Conservation (phyloP, 2,797 vertebrate genomes). For the Astyanax mexicanus region DNA sequence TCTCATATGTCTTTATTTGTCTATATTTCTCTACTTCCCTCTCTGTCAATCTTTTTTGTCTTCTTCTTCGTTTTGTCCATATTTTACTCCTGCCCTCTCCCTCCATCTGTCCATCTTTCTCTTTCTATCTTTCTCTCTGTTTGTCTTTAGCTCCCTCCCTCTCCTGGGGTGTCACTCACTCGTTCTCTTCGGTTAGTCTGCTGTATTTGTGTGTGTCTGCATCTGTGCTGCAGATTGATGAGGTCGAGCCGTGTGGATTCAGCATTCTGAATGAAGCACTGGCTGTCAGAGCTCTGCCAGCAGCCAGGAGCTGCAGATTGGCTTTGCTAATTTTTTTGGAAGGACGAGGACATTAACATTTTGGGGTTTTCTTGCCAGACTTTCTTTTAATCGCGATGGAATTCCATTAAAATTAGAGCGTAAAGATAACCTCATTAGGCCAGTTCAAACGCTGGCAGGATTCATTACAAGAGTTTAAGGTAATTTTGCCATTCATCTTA, state of each 20-base stretch:
- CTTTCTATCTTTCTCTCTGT: background rate
- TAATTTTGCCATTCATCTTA: constrained; percentile 16
- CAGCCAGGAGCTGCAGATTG: constrained; percentile 3
- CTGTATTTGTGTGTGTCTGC: constrained; percentile 24
- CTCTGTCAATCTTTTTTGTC: too few relatives aligned
- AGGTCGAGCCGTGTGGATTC: constrained; percentile 28
- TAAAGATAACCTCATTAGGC: constrained; percentile 35
- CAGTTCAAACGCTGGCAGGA: background rate
- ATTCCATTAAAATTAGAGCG: constrained; percentile 36
- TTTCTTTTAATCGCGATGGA: constrained; percentile 40
- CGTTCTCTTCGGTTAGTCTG: constrained; percentile 15
- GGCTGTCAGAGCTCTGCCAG: constrained; percentile 14
- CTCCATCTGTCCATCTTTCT: too few relatives aligned
- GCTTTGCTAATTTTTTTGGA: constrained; percentile 9
- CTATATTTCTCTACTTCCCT: background rate
- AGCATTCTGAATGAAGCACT: background rate
- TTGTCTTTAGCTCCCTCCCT: background rate
- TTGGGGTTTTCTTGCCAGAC: constrained; percentile 43
- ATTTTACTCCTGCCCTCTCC: too few relatives aligned
- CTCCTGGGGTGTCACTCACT: background rate
- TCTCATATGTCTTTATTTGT: too few relatives aligned
- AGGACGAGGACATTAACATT: constrained; percentile 41
- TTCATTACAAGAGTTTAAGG: constrained; percentile 29
- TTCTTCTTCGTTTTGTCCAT: too few relatives aligned
- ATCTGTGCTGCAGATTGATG: constrained; percentile 27